phyloP scores from a whole-genome alignment of 64 coral and sea anemone genomes.

The Pocillopora verrucosa region DNA sequence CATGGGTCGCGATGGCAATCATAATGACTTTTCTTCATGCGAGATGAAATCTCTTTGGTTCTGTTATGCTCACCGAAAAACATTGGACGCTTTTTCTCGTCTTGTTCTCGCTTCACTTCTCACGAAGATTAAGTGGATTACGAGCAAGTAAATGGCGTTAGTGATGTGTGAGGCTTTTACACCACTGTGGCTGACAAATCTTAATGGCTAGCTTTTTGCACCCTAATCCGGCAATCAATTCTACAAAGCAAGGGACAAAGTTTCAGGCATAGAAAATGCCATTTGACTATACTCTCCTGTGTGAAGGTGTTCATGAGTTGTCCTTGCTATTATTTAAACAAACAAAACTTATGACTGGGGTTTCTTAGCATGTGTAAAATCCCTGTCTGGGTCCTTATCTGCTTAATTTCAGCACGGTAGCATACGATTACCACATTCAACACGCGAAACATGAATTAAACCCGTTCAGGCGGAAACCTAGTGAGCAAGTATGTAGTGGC shows the following conservation, averaged over 20 bases:
- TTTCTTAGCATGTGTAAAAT: conserved; percentile 9
- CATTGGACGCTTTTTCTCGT: not conserved
- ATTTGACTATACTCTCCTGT: not conserved
- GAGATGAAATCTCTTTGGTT: not conserved
- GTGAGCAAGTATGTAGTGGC: not conserved
- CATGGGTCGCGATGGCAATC: not conserved
- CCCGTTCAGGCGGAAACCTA: not conserved
- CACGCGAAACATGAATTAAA: not conserved
- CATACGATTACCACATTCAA: not conserved
- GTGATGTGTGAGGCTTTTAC: conserved; percentile 34
- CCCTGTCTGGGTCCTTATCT: not conserved
- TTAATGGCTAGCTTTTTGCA: conserved; percentile 35
- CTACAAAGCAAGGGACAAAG: not conserved
- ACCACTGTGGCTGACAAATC: conserved; percentile 13
- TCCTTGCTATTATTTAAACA: conserved; percentile 28
- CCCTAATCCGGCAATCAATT: conserved; percentile 27
- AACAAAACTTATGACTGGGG: conserved; percentile 5
- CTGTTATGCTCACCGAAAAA: conserved; percentile 2
- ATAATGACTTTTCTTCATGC: not conserved
- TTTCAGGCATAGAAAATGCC: not conserved
- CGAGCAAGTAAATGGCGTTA: conserved; percentile 3
- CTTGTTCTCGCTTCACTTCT: not conserved
- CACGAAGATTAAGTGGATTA: conserved; percentile 45
- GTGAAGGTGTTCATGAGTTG: conserved; percentile 7
- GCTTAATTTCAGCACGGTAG: not conserved